A percentile compares a stretch with the other conserved stretches of the same genome.
These are phyloP conservation scores for Odontocerum albicorne DNA, from an alignment of 2,888 invertebrate genomes.

Conservation along the genomic window DNA sequence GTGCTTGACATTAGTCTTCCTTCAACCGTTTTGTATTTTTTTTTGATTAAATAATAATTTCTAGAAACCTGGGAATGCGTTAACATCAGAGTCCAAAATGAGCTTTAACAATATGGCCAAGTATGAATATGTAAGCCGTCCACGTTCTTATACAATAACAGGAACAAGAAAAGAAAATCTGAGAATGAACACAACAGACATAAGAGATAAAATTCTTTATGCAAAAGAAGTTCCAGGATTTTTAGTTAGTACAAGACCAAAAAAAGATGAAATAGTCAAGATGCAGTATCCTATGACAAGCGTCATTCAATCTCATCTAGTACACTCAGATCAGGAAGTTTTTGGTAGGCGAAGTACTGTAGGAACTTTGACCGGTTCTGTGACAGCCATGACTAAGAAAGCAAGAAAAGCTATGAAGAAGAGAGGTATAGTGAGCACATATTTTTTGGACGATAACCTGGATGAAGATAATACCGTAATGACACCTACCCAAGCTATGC, in stretches of 20 bases:
- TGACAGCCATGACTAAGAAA: not conserved
- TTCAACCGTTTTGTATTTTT: not conserved
- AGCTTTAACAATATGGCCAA: too few species aligned
- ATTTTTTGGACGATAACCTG: conserved; percentile 9
- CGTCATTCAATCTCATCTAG: too few species aligned
- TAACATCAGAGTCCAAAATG: too few species aligned
- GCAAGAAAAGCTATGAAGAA: not conserved
- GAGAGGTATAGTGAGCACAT: not conserved
- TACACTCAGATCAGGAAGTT: too few species aligned
- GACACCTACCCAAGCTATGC: conserved; percentile 4
- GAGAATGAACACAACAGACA: not conserved
- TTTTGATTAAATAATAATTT: too few species aligned
- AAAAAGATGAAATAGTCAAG: too few species aligned
- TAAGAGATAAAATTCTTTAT: conserved; percentile 7
- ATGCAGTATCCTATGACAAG: too few species aligned
- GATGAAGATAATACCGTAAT: not conserved
- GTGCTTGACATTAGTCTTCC: too few species aligned
- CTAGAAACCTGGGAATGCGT: too few species aligned
- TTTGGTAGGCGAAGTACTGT: not conserved
- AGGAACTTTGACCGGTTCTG: not conserved
- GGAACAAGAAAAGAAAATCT: not conserved
- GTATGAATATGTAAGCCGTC: too few species aligned
- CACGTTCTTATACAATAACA: too few species aligned
- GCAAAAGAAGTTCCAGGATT: conserved; percentile 6
- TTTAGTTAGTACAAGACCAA: conserved; percentile 3